Evolutionary conservation across 2,797 vertebrate genomes (phyloP), one percentile per base, ranked within the genome.

Genomic region (Merluccius polli): DNA sequence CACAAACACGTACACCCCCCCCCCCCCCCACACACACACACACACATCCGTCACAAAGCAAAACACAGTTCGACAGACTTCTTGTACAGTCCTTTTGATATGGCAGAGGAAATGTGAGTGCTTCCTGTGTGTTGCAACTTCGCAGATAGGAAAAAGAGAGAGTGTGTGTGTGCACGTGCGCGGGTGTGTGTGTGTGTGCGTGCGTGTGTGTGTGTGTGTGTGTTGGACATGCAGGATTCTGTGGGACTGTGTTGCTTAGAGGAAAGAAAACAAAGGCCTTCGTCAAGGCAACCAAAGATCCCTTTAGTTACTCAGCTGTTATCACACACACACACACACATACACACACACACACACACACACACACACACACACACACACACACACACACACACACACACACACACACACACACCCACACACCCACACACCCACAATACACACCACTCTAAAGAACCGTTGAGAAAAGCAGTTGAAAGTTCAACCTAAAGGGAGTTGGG

Each of bases 211-310:
- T 82, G 36, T 79, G 69, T 79, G 72, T 29, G 73, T 68, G 71
- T 76, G 76, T 16, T n/a, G 30, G 52, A 36, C 27, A 18, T 31
- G 12, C 29, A 21, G 41, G 9, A 48, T 44, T 13, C 29, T 15
- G 30, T 10, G 52, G 24, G 52, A 16, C 32, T 65, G 72, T 81
- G 82, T 81, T 75, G 71, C 73, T 80, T 11, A 32, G 73, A 48
- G 75, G 59, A 77, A 73, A 78, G 78, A 87, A 88, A 88, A 88
- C 85, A 88, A 87, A 84, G 85, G 82, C 75, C 76, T 70, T 81
- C 65, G 76, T 82, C 84, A 73, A 79, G 71, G 82, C 82, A 85
- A 75, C 52, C 78, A 70, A 77, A 78, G 76, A 87, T 75, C 75
- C 82, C 75, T 76, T 77, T 78, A 79, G 81, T 87, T 78, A 81